Evolutionary conservation across 2,113 vertebrate genomes (phyloP), one percentile per base, ranked within the genome.

Genomic region (Tyto alba): DNA sequence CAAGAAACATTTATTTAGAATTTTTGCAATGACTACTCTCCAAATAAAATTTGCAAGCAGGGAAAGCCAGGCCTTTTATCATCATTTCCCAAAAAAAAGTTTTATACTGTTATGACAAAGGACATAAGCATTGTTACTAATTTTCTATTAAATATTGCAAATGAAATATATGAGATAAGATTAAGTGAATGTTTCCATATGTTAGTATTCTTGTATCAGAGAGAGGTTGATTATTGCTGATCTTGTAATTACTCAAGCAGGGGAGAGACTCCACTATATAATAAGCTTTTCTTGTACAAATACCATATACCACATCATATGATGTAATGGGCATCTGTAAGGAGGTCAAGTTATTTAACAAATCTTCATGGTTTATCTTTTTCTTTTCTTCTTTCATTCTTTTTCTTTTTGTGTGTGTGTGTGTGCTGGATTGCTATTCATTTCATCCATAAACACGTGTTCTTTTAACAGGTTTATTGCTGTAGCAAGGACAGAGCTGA

Each of bases 401-500:
- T 79, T 52, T 63, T 45, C 2, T 36, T 57, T 40, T 32, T 10
- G 38, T 47, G 13, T 16, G n/a, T 20, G 2, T 41, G 6, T 77
- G 30, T 67, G 16, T 57, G 19, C 52, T 90, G 14, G 45, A 23
- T 56, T 64, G 40, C 16, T 76, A 38, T 62, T 57, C 29, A 21
- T 72, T 96, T 89, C 81, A 63, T 78, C n/a, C 47, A 34, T 73
- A 73, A 80, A 11, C n/a, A 83, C 2, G 1, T 79, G 41, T 22
- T 78, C 90, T 90, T 88, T 76, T 90, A 97, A 74, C 64, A 85
- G n/a, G 41, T 85, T 97, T 96, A 87, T 87, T 96, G 81, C 72
- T 85, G 11, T 4, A 62, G 66, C 80, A 66, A 73, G 69, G 93
- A 68, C 63, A 62, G 64, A 90, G 48, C 67, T 91, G 90, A 96